A percentile compares a stretch with the other conserved stretches of the same genome.
These are phyloP conservation scores for Eremobia ochroleuca DNA, from an alignment of 2,888 invertebrate species.

Conservation along the genomic window DNA sequence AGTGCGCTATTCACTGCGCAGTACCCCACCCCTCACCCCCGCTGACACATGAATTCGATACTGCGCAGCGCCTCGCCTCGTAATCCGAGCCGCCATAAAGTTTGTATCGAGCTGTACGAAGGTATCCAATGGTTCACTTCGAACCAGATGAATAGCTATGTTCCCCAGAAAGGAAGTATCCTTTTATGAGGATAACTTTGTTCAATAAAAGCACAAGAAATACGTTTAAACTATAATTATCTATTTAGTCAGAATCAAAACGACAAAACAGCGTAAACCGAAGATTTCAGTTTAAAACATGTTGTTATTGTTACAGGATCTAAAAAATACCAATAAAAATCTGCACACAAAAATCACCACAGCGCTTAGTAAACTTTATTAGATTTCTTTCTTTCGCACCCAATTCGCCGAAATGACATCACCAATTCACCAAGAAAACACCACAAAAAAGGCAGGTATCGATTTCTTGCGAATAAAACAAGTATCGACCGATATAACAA, in stretches of 20 bases:
- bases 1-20: too few species aligned
- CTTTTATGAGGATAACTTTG: background rate
- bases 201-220: background rate
- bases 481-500: conserved; percentile 47
- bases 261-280: background rate
- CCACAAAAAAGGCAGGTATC: conserved; percentile 36
- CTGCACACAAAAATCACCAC: too few species aligned
- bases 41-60: too few species aligned
- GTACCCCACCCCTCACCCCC: too few species aligned
- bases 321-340: background rate
- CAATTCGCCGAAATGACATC: conserved; percentile 21
- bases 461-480: conserved; percentile 46
- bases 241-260: background rate
- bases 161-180: background rate
- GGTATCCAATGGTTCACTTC: background rate
- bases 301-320: background rate
- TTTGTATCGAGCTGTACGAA: too few species aligned
- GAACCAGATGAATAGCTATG: background rate
- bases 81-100: too few species aligned
- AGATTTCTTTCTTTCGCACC: conserved; percentile 10
- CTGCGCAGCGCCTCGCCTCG: too few species aligned
- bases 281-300: conserved; percentile 1
- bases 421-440: conserved; percentile 25
- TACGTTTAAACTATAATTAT: background rate
- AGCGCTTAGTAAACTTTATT: conserved; percentile 25